Evolutionary conservation across 1,140 invertebrate species (phyloP), one percentile per base, ranked within the genome.

Genomic region (Ceratitis capitata): DNA sequence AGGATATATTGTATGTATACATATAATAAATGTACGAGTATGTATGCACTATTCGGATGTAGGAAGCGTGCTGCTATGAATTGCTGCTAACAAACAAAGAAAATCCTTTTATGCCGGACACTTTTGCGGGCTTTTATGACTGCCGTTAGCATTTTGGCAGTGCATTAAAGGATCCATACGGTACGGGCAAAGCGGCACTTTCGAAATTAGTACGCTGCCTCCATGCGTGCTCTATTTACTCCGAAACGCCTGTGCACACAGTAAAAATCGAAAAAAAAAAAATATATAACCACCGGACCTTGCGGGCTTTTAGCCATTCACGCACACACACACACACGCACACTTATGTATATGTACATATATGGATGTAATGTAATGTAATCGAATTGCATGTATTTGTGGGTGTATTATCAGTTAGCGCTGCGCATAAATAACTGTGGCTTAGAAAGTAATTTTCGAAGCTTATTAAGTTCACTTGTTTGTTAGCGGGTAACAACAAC

Each of bases 111-210:
- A 78, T 78, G 3, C 19, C 39, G 9, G n/a, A 78, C 39, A 45
- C 35, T 78, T 69, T 78, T 78, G 39, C 69, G n/a, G 16, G 69
- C 69, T 78, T 78, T 45, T 78, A 32, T 26, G 69, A 39, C 69
- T 78, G 39, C 42, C 69, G 2, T 4, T 42, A 35, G 16, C 69
- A 78, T 16, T 78, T 78, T 10, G 69, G 39, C n/a, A 45, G 69
- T 45, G 69, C 69, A 78, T 78, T 78, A 78, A 78, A 78, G 69
- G 69, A 78, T 42, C 35, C 12, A n/a, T 61, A 26, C 26, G 29
- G 51, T n/a, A n/a, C 58, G 4, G 32, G 19, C 69, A 45, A n/a
- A 23, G 19, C 2, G 39, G 39, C n/a, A 45, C 35, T 45, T 78
- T 26, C 39, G 39, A 78, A 78, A 78, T 78, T 78, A 78, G 69